Evolutionary conservation across 2,888 invertebrate genomes (phyloP).

Genomic region (Elaeidobius kamerunicus): DNA sequence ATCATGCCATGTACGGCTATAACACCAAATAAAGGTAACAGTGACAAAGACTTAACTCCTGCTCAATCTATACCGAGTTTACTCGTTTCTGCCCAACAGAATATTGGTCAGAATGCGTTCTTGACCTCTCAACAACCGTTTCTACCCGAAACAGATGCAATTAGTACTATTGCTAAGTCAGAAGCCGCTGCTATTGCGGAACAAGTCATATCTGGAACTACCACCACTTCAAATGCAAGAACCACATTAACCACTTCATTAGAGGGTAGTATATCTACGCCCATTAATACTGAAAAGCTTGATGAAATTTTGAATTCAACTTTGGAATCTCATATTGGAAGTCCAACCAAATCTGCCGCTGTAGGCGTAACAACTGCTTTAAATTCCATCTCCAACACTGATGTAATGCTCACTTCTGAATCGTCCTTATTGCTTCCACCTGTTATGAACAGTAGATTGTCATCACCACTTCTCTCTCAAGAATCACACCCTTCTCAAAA

Average conservation of each 20-base stretch:
- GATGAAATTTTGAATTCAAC: slow-evolving; percentile 61
- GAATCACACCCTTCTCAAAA: slow-evolving; percentile 49
- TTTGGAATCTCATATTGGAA: slow-evolving; percentile 53
- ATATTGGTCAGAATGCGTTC: slow-evolving; percentile 29
- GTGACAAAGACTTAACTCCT: slow-evolving; percentile 27
- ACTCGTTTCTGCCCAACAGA: slow-evolving; percentile 29
- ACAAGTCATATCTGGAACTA: slow-evolving; percentile 35
- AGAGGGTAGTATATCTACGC: slow-evolving; percentile 38
- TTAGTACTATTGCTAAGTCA: slow-evolving; percentile 42
- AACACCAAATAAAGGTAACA: slow-evolving; percentile 31
- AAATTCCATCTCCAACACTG: slow-evolving; percentile 38
- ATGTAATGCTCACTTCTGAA: slow-evolving; percentile 48
- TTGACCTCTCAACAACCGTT: slow-evolving; percentile 37
- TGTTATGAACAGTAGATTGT: slow-evolving; percentile 39
- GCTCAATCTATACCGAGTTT: slow-evolving; percentile 32
- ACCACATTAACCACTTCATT: slow-evolving; percentile 39
- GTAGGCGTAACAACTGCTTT: slow-evolving; percentile 25
- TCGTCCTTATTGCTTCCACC: slow-evolving; percentile 39
- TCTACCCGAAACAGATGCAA: slow-evolving; percentile 37
- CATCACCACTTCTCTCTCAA: slow-evolving; percentile 40
- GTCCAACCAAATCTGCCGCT: slow-evolving; percentile 31
- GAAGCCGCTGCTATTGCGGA: slow-evolving; percentile 42
- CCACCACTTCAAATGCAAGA: slow-evolving; percentile 49
- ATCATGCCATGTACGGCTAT: slow-evolving; percentile 26
- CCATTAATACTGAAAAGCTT: slow-evolving; percentile 51